Percentiles rank a stretch among this genome's conserved stretches.
These are phyloP conservation scores for Rhimphoctona megacephalus DNA, from an alignment of 2,888 invertebrate species.

Conservation along the genomic window DNA sequence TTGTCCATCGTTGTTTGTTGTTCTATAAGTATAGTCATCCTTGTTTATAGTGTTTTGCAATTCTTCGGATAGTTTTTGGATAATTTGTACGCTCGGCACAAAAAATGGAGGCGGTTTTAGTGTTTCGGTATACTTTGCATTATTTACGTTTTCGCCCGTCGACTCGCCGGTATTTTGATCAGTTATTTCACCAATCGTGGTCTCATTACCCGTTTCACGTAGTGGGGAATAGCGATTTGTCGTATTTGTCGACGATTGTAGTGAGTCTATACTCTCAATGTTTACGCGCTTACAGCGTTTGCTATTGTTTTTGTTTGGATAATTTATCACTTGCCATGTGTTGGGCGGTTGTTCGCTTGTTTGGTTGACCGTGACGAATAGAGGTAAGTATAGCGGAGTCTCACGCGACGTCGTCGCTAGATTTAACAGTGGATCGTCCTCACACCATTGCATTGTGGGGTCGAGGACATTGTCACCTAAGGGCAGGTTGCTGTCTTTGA, in stretches of 20 bases:
- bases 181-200: not conserved
- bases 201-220: not conserved
- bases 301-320: conserved; percentile 19
- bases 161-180: not conserved
- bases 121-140: no score
- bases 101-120: no score
- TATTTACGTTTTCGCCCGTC: no score
- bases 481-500: not conserved
- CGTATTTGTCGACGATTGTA: not conserved
- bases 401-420: not conserved
- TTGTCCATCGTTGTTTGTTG: no score
- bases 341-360: not conserved
- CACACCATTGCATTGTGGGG: no score
- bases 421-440: no score
- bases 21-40: no score
- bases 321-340: conserved; percentile 34
- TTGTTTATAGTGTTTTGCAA: no score
- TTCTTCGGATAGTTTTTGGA: no score
- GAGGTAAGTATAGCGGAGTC: conserved; percentile 3
- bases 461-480: not conserved
- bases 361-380: conserved; percentile 16
- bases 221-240: conserved; percentile 23
- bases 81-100: no score
- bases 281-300: conserved; percentile 34
- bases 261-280: conserved; percentile 18